Evolutionary conservation across 2,113 vertebrate genomes (phyloP).

Genomic region (Hystrix cristata): DNA sequence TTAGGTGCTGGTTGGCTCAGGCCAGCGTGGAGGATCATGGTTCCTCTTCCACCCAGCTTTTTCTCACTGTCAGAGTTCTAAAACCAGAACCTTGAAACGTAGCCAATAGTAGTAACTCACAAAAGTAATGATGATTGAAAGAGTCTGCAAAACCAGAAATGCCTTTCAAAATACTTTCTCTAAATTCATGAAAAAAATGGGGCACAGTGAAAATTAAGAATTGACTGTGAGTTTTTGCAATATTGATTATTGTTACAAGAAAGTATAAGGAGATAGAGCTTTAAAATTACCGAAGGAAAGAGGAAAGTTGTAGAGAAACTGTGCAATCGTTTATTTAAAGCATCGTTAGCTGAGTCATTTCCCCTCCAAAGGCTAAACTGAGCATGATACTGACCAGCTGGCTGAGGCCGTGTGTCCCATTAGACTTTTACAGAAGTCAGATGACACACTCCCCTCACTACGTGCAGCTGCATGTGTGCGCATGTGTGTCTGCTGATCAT

Average conservation of each 20-base stretch:
- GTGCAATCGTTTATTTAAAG: not conserved
- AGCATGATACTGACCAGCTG: not conserved
- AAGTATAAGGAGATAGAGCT: not conserved
- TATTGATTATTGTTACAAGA: not conserved
- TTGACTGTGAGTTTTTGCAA: too few relatives aligned
- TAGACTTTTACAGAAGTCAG: not conserved
- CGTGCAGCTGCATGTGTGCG: not conserved
- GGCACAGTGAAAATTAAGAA: not conserved
- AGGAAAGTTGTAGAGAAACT: not conserved
- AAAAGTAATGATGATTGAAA: not conserved
- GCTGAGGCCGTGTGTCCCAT: not conserved
- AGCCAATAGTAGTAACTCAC: not conserved
- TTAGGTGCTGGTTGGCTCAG: not conserved
- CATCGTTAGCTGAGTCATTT: not conserved
- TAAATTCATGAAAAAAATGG: not conserved
- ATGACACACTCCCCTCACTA: fast-evolving
- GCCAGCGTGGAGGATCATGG: not conserved
- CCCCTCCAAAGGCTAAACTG: not conserved
- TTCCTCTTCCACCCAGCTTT: not conserved
- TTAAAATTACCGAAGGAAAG: not conserved
- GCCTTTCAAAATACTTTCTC: not conserved
- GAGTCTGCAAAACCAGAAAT: not conserved
- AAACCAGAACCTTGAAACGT: not conserved
- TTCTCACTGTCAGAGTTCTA: too few relatives aligned
- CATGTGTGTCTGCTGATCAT: too few relatives aligned